A percentile compares a stretch with the other conserved stretches of the same genome.
Conservation (phyloP, 2,888 invertebrate genomes). For the Eupithecia exiguata region DNA sequence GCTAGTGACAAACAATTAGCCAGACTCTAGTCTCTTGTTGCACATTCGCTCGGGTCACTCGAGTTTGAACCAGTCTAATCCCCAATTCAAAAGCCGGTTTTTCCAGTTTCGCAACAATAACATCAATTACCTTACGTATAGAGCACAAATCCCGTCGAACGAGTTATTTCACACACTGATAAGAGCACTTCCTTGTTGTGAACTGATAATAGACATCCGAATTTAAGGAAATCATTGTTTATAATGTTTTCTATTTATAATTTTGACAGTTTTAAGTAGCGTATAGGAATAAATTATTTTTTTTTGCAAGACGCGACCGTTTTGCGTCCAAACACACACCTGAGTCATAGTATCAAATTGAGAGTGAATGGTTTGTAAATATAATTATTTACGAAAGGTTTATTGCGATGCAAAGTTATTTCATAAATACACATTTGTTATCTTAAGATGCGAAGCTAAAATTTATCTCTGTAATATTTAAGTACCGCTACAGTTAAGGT, state of each 20-base stretch:
- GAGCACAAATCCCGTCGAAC: conserved; percentile 14
- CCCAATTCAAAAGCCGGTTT: background rate
- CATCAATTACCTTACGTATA: conserved; percentile 19
- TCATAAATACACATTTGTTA: background rate
- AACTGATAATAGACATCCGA: background rate
- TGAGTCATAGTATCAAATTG: background rate
- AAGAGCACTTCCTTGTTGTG: conserved; percentile 8
- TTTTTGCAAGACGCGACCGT: background rate
- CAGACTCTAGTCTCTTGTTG: background rate
- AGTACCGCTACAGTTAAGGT: background rate
- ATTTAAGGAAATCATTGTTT: background rate
- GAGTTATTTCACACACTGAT: conserved; percentile 30
- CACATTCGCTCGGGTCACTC: background rate
- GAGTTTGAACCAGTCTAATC: background rate
- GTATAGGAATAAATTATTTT: background rate
- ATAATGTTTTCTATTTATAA: background rate
- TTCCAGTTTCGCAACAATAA: conserved; percentile 14
- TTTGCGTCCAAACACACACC: background rate
- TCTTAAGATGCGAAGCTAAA: background rate
- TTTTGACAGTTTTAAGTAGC: background rate
- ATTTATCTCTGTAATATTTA: background rate
- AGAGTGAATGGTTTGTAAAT: background rate
- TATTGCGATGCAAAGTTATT: background rate
- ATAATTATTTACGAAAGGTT: background rate
- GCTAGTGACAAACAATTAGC: background rate